Evolutionary conservation across 2,113 vertebrate species (phyloP).

Genomic region (Phylloscopus trochiloides): DNA sequence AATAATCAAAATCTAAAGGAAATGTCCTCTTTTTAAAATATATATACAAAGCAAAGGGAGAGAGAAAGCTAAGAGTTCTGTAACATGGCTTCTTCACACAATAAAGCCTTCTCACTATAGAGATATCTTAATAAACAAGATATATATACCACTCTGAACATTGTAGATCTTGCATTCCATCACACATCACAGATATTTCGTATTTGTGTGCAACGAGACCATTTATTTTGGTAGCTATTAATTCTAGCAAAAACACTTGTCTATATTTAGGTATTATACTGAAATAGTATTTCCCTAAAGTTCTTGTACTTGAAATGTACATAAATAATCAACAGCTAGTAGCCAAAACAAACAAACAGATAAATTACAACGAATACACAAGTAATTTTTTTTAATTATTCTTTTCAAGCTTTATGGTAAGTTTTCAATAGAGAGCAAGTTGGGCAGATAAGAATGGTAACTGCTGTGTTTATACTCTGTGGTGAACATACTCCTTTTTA

Average conservation of each 20-base stretch:
- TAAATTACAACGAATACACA: not conserved
- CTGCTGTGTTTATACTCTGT: not conserved
- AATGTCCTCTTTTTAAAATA: not conserved
- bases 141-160: not conserved
- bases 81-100: not conserved
- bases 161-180: not conserved
- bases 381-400: not conserved
- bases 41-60: not conserved
- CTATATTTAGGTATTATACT: not conserved
- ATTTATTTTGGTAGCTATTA: not conserved
- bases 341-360: constrained; percentile 27
- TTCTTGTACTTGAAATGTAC: not conserved
- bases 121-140: not conserved
- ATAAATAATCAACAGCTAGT: not conserved
- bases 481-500: not conserved
- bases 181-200: not conserved
- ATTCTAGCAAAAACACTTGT: not conserved
- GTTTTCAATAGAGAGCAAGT: not conserved
- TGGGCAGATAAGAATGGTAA: not conserved
- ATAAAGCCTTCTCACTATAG: not conserved
- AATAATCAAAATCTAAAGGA: not conserved
- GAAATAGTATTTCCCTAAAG: not conserved
- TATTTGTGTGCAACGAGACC: not conserved
- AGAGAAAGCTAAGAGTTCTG: not conserved
- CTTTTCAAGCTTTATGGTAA: not conserved